Conservation (phyloP, 2,797 vertebrate species). For the Myotis findleyi region DNA sequence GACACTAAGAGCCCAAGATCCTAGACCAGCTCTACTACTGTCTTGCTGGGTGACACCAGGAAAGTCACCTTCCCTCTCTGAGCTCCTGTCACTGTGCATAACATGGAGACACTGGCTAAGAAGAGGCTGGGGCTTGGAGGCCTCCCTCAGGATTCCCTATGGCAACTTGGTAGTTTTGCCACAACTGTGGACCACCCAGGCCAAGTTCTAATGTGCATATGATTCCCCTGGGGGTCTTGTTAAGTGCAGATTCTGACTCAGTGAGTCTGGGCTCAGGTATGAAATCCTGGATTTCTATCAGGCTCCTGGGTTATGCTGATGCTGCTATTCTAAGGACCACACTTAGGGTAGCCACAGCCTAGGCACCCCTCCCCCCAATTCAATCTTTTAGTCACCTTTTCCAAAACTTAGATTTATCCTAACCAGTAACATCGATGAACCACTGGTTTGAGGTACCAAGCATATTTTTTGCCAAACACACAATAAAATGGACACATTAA, state of each 20-base stretch:
- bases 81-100: neutral
- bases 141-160: neutral
- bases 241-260: neutral
- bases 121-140: neutral
- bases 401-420: neutral
- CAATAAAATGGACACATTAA: neutral
- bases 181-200: neutral
- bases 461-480: neutral
- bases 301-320: neutral
- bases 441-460: neutral
- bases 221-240: neutral
- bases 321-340: neutral
- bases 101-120: neutral
- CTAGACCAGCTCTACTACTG: neutral
- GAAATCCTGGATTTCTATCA: neutral
- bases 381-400: neutral
- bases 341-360: too few species aligned
- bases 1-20: neutral
- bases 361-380: neutral
- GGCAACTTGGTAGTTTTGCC: neutral
- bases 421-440: neutral
- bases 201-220: neutral
- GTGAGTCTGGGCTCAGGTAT: neutral
- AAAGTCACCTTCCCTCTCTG: neutral
- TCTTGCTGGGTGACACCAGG: neutral